A percentile compares a stretch with the other conserved stretches of the same genome.
Conservation (phyloP, 2,888 invertebrate genomes). For the Epinotia ramella region DNA sequence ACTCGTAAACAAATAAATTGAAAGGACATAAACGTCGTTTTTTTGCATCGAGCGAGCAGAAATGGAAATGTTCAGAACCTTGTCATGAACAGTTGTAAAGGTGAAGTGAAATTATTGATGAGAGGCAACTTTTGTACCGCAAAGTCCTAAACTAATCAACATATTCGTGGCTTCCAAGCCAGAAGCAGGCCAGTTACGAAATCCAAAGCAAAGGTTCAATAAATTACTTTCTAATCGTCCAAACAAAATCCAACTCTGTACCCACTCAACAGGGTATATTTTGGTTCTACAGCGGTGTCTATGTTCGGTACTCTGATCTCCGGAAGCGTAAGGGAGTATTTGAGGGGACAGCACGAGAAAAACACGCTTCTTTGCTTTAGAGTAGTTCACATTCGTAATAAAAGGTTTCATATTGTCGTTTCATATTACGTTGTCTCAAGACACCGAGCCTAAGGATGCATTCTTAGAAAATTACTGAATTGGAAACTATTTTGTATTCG, state of each 20-base stretch:
- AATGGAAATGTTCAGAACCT: neutral
- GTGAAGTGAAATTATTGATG: neutral
- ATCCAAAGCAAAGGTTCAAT: neutral
- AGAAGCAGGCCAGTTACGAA: neutral
- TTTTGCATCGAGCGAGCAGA: neutral
- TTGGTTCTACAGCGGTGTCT: neutral
- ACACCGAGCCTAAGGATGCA: neutral
- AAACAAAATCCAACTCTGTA: neutral
- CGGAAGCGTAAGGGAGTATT: neutral
- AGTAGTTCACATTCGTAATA: slow-evolving; percentile 4
- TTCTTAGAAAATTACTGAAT: neutral
- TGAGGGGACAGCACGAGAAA: neutral
- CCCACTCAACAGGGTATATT: neutral
- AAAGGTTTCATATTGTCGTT: slow-evolving; percentile 9
- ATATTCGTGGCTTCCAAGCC: slow-evolving; percentile 3
- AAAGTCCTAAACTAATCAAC: neutral
- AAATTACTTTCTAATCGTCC: neutral
- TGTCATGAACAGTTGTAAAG: neutral
- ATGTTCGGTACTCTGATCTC: neutral
- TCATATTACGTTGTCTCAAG: neutral
- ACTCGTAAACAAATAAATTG: neutral
- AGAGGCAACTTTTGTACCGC: neutral
- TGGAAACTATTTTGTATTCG: neutral
- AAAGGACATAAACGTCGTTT: neutral
- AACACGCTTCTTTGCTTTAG: neutral